A percentile compares a stretch with the other conserved stretches of the same genome.
phyloP scores from a whole-genome alignment of 1,140 invertebrate species.

The Ridgeia piscesae region DNA sequence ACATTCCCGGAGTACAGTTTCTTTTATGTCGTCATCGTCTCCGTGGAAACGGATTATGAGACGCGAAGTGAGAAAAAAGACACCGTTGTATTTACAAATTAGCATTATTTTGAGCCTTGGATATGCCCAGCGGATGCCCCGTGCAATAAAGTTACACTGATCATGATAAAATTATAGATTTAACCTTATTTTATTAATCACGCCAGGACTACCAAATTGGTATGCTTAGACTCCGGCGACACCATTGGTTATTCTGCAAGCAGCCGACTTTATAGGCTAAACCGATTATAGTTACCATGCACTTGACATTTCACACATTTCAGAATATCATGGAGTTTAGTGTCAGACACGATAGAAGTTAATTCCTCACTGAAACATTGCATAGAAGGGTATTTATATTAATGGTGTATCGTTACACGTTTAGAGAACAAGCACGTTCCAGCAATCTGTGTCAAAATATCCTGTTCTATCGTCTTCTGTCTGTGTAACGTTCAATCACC shows the following conservation, averaged over 20 bases:
- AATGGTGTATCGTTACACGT: too few species aligned
- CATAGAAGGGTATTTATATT: too few species aligned
- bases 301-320: neutral
- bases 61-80: neutral
- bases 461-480: neutral
- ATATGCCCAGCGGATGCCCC: neutral
- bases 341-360: neutral
- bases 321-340: too few species aligned
- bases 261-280: neutral
- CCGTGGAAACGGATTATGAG: neutral
- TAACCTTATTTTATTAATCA: too few species aligned
- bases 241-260: neutral
- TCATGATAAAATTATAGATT: too few species aligned
- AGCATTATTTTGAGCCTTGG: neutral
- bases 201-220: too few species aligned
- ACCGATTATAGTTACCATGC: neutral
- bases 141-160: neutral
- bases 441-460: too few species aligned
- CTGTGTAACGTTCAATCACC: neutral
- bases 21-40: neutral
- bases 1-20: neutral
- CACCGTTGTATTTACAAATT: neutral
- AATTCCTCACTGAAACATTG: too few species aligned
- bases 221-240: neutral
- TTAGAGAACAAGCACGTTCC: too few species aligned